phyloP scores from a whole-genome alignment of 2,113 vertebrate genomes.

The Chloebia gouldiae region DNA sequence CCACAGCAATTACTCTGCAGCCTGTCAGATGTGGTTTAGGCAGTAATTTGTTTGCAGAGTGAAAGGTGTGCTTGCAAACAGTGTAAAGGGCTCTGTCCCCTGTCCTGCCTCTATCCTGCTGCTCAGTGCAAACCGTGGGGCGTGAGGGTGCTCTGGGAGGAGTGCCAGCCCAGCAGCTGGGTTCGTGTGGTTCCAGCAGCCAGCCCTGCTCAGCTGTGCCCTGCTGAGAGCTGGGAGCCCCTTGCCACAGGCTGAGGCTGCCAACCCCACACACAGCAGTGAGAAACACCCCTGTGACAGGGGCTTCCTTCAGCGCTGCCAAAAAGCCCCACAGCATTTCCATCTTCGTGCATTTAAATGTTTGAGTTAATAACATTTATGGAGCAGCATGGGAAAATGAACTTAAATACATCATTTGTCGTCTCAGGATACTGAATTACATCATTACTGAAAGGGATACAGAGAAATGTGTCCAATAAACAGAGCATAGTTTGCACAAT shows the following conservation, averaged over 20 bases:
- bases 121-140: background rate
- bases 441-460: background rate
- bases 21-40: background rate
- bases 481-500: background rate
- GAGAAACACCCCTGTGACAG: background rate
- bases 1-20: background rate
- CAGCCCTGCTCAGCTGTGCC: background rate
- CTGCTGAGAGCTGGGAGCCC: background rate
- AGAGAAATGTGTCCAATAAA: conserved; percentile 28
- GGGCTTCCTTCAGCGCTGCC: background rate
- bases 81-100: background rate
- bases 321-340: background rate
- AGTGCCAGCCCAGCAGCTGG: background rate
- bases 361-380: background rate
- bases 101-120: background rate
- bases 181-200: background rate
- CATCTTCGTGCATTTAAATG: background rate
- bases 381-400: background rate
- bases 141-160: background rate
- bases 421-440: background rate
- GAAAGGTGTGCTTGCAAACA: background rate
- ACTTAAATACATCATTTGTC: conserved; percentile 15
- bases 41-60: background rate
- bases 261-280: background rate
- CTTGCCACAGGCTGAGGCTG: background rate